Base-by-base conservation (phyloP, 1,140 invertebrate genomes). In the Planococcus citri region DNA sequence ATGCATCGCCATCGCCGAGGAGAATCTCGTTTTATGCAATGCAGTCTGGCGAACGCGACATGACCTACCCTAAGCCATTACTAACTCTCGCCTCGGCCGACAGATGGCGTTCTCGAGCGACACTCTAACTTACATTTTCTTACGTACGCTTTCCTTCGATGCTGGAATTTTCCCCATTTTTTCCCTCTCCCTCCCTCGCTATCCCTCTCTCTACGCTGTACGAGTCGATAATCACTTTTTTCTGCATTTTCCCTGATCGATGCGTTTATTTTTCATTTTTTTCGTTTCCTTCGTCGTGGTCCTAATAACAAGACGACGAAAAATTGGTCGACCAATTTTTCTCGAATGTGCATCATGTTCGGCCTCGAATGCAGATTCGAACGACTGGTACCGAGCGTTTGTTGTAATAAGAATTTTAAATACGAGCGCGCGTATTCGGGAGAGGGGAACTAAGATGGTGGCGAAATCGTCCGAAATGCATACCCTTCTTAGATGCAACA, bases 1-100 rank as follows among this genome's bases (percentile, higher is more conserved):
- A 93, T 91, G 90, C 90, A 84, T 90, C 93, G 17, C 17, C 3
- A 8, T 3, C 17, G 17, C 51, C 17, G 25, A 58, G n/a, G n/a
- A 60, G 25, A 24, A 25, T 17, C 60, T 64, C 60, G 60, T 64
- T 64, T 64, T 64, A 64, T 27, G 60, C 60, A 64, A 64, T 64
- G 60, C 60, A 10, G 60, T 64, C 60, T 64, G 60, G 60, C 22
- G 60, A 6, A 24, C 60, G 8, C 10, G 10, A 24, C 60, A 17
- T 64, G 60, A 64, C 60, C 60, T 64, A 64, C 60, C 60, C 60
- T 27, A 64, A 22, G 20, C 22, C 3, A 64, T 17, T 25, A 4
- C 25, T 64, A 64, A 9, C 24, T 64, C 25, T 17, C 1, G 3
- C 17, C 17, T 10, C 22, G 10, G 60, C 60, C 60, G 60, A 64